These are phyloP conservation scores for Cyphomyrus discorhynchus DNA, from an alignment of 2,113 vertebrate species.

Conservation along the genomic window DNA sequence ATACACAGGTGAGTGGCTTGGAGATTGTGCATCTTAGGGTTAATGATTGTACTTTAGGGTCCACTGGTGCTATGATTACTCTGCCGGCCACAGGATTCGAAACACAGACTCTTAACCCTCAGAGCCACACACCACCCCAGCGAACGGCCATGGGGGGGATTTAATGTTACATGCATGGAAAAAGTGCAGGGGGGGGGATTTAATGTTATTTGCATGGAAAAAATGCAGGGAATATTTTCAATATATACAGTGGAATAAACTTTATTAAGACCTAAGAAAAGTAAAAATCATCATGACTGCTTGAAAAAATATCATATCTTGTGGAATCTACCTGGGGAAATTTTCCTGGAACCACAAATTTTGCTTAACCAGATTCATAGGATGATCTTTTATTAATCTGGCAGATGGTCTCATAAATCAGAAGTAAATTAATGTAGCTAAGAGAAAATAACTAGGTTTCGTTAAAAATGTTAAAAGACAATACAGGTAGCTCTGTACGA, in stretches of 20 bases:
- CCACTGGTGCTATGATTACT: not conserved
- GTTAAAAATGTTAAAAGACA: not conserved
- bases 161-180: not conserved
- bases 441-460: not conserved
- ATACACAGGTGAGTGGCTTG: not conserved
- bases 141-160: not conserved
- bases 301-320: not conserved
- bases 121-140: not conserved
- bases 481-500: not conserved
- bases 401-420: not conserved
- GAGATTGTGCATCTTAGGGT: not conserved
- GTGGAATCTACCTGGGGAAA: not conserved
- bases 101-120: not conserved
- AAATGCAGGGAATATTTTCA: not conserved
- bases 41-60: not conserved
- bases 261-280: not conserved
- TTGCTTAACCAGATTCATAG: not conserved
- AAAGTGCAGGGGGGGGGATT: not conserved
- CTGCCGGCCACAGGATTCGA: not conserved
- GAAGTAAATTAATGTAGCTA: not conserved
- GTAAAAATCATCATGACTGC: not conserved
- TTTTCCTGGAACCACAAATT: not conserved
- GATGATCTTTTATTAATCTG: not conserved
- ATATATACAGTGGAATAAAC: not conserved
- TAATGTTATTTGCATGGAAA: not conserved